Percentiles rank a stretch among this genome's conserved stretches.
Conservation (phyloP, 2,888 invertebrate species). For the Siphonodentalium dalli region DNA sequence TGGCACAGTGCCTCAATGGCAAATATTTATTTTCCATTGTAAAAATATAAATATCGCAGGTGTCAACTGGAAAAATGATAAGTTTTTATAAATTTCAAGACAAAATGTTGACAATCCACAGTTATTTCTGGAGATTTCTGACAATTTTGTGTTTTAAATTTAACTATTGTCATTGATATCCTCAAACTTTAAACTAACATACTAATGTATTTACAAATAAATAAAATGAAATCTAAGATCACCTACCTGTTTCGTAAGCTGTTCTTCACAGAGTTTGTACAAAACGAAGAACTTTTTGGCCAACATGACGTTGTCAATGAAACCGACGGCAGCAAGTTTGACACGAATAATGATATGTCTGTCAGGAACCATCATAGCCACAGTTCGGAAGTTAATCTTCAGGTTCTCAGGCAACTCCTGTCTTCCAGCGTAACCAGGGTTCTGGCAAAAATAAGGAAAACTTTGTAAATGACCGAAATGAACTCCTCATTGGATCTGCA, state of each 20-base stretch:
- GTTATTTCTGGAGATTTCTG: too few species aligned
- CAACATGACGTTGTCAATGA: constrained; percentile 64
- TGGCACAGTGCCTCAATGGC: too few species aligned
- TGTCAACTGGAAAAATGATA: too few species aligned
- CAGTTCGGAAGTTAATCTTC: constrained; percentile 66
- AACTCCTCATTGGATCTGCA: neutral
- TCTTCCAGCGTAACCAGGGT: constrained; percentile 66
- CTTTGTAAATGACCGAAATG: neutral
- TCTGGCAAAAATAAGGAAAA: constrained; percentile 40
- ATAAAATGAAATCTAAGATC: too few species aligned
- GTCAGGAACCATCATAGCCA: constrained; percentile 67
- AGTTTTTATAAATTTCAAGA: too few species aligned
- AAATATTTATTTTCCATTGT: too few species aligned
- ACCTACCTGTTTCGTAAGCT: constrained; percentile 65
- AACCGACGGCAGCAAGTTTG: constrained; percentile 65
- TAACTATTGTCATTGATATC: too few species aligned
- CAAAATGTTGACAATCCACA: too few species aligned
- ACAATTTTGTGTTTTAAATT: too few species aligned
- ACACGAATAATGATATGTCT: constrained; percentile 67
- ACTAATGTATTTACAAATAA: too few species aligned
- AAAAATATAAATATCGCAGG: too few species aligned
- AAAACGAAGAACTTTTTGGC: constrained; percentile 65
- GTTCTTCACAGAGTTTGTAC: constrained; percentile 67
- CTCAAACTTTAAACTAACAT: too few species aligned
- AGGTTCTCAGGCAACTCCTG: constrained; percentile 67